Evolutionary conservation across 2,888 invertebrate genomes (phyloP), one percentile per base, ranked within the genome.

Genomic region (Caenorhabditis angaria): DNA sequence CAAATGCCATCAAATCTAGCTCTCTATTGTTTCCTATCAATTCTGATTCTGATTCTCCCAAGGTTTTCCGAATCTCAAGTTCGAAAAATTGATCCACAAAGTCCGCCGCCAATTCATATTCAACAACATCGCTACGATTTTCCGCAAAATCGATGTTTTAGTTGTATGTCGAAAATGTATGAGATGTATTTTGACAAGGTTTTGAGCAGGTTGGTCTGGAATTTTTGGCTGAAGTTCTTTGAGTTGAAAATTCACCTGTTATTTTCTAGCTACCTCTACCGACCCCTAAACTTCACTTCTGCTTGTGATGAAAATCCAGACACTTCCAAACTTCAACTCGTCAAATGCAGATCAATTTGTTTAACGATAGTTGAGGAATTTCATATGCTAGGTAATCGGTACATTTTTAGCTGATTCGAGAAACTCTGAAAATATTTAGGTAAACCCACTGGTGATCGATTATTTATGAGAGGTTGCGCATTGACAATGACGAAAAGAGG

Each of bases 401-500:
- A 35, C 14, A 10, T 6, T 10, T 35, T 35, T 35, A 10, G 58
- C 18, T 27, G 6, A 32, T 18, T 32, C 27, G 14, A 25, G 25
- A 48, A 22, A 24, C 22, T 53, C 14, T 35, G 14, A 35, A 53
- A 6, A 10, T 18, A 62, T 66, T 20, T 59, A 83, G 85, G 86
- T n/a, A 80, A 84, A 27, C 82, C 85, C 32, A 86, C 86, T 24
- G 86, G 86, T 25, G 77, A 82, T 29, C 76, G 79, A 27, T 61
- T 86, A 8, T 83, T 78, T 47, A 87, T 86, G 83, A 78, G 86
- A 18, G 86, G 86, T 1, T 86, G 86, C 61, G 82, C 86, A 27
- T 68, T 82, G 41, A 79, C 83, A 0, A 64, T 86, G 4, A 80
- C 79, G 48, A 71, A 74, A 48, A 65, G 69, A 58, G 86, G 86